Conservation (phyloP, 2,113 vertebrate species). For the Cariama cristata region DNA sequence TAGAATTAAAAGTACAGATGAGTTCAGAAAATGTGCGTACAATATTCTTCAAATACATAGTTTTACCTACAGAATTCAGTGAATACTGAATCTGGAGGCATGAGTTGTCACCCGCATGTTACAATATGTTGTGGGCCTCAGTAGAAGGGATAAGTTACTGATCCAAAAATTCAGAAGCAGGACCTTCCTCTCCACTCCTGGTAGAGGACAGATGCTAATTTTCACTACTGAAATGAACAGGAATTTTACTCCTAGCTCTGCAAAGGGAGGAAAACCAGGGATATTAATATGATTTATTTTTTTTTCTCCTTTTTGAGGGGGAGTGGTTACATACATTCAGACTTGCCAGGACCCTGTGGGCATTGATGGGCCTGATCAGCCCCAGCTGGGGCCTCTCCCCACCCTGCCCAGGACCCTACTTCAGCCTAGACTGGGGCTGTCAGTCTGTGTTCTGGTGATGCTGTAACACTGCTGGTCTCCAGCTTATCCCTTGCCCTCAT, state of each 20-base stretch:
- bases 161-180: neutral
- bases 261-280: neutral
- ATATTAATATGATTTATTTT: neutral
- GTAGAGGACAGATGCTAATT: neutral
- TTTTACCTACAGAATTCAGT: neutral
- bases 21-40: neutral
- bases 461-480: accelerated
- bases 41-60: neutral
- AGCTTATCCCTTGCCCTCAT: no score
- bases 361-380: neutral
- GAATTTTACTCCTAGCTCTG: neutral
- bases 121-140: neutral
- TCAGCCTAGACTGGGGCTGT: accelerated
- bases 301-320: accelerated
- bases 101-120: neutral
- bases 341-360: neutral
- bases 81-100: neutral
- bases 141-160: neutral
- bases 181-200: neutral
- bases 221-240: neutral
- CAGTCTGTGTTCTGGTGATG: accelerated
- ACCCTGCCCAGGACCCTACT: neutral
- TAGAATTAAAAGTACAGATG: neutral
- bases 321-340: neutral
- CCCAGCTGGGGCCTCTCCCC: neutral